Base-by-base conservation (phyloP, 2,797 vertebrate species). In the Balearica regulorum region DNA sequence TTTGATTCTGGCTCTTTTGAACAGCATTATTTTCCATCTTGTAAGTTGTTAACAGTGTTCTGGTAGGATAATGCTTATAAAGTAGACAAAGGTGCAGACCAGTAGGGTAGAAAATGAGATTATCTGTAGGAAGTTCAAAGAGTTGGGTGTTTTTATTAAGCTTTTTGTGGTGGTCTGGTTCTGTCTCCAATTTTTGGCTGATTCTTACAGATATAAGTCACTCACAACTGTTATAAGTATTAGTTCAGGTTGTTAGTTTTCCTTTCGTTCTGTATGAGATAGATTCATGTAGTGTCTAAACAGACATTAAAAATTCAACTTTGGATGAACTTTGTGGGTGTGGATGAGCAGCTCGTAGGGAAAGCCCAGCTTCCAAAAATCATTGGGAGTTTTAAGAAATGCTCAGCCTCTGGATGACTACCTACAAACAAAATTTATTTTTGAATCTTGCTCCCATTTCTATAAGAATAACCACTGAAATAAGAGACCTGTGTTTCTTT, bases 321-420 rank as follows among this genome's bases (percentile, higher is more conserved):
- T 83, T 28, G 70, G 51, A 39, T 92, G 66, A 87, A 60, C 94
- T 90, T 66, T 10, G 8, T 90, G 90, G 76, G 51, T 71, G 79
- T 92, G 62, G 39, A 69, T 55, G 29, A 90, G 33, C 58, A 39
- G 68, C 43, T 89, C 6, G 0, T 5, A 39, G 68, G 53, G 69
- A 86, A 91, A 96, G 87, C 49, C 46, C 69, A 76, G 39, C 39
- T 96, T 93, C 53, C 61, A 65, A 65, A 93, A 81, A 35, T 41
- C 62, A 43, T 15, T 73, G 11, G 77, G 58, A 69, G 19, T 76
- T 86, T 91, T 91, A 76, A 81, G 94, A 85, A 68, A 69, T 16
- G 26, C 72, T 90, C 7, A 7, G 43, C n/a, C 60, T 77, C 20
- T 60, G 39, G 8, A 9, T 57, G 57, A 68, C 55, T 68, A 48